A percentile compares a stretch with the other conserved stretches of the same genome.
These are phyloP conservation scores for Hypomecis punctinalis DNA, from an alignment of 2,888 invertebrate species.

Conservation along the genomic window DNA sequence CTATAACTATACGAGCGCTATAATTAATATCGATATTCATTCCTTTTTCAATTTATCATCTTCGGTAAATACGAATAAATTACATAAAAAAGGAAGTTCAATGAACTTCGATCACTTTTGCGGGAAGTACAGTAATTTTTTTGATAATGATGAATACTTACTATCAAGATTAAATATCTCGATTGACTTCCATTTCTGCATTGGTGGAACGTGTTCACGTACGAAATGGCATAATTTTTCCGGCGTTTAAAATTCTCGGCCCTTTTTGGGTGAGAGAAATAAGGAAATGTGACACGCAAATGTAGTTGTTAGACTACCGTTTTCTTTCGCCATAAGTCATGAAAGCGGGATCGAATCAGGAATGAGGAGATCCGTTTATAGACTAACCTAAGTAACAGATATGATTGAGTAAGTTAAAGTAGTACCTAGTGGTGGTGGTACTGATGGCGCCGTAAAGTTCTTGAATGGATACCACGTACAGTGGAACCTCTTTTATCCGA, in stretches of 20 bases:
- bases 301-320: constrained; percentile 28
- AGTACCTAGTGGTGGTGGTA: no score
- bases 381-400: no score
- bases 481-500: no score
- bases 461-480: no score
- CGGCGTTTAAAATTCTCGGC: constrained; percentile 19
- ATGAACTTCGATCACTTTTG: constrained; percentile 27
- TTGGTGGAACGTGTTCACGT: not conserved
- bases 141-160: constrained; percentile 6
- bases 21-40: constrained; percentile 63
- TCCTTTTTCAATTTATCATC: constrained; percentile 66
- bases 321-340: constrained; percentile 29
- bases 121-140: constrained; percentile 1
- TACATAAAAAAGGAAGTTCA: constrained; percentile 38
- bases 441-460: no score
- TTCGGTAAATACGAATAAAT: constrained; percentile 28
- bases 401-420: no score
- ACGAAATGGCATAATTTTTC: constrained; percentile 7
- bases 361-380: no score
- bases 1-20: constrained; percentile 38
- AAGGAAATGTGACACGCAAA: constrained; percentile 32
- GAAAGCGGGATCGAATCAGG: not conserved
- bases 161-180: constrained; percentile 9
- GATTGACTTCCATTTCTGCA: constrained; percentile 8
- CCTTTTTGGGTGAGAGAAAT: constrained; percentile 17